Base-by-base conservation (phyloP, 1,140 invertebrate species). In the Propsilocerus akamusi region DNA sequence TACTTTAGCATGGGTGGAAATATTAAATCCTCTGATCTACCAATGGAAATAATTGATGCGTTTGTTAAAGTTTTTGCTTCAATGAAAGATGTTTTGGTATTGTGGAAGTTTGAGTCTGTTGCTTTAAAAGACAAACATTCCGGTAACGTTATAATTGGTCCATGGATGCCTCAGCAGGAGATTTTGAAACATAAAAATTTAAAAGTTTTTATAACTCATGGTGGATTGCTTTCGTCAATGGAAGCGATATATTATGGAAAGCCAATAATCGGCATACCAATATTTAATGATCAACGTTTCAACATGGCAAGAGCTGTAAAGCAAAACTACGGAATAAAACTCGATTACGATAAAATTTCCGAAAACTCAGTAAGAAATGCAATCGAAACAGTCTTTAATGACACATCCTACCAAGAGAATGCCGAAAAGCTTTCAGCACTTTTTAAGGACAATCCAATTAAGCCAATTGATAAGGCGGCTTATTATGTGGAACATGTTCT, bases 91-190 rank as follows among this genome's bases (percentile, higher is more conserved):
- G 59, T 62, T 8, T 72, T 69, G 25, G 69, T 83, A 4, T 52
- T 83, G 0, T 74, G 77, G 69, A 84, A 83, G 59, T 83, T 72
- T 72, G 78, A 82, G 57, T 66, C 64, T 1, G 72, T 73, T 2
- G 56, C 60, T 26, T 57, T 76, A 22, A 61, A 65, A 0, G 59
- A 63, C 8, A 14, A 20, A 5, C 65, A 71, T 51, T 66, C 77
- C 0, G 54, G 64, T 0, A 85, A 85, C 61, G 64, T 85, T 0
- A 68, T 76, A 55, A 59, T 78, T 7, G 66, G 61, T 24, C 73
- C 73, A 46, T 85, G 82, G 82, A 60, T 80, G 26, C 81, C 82
- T 0, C 81, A 86, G 57, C 75, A 74, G 52, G 79, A 79, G 50
- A 67, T 84, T 56, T 60, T 83, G 49, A 50, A 58, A 14, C 74